Evolutionary conservation across 37 sponge, comb jelly and placozoan genomes (phyloP), one percentile per base, ranked within the genome.

Genomic region (Agelas oroides): DNA sequence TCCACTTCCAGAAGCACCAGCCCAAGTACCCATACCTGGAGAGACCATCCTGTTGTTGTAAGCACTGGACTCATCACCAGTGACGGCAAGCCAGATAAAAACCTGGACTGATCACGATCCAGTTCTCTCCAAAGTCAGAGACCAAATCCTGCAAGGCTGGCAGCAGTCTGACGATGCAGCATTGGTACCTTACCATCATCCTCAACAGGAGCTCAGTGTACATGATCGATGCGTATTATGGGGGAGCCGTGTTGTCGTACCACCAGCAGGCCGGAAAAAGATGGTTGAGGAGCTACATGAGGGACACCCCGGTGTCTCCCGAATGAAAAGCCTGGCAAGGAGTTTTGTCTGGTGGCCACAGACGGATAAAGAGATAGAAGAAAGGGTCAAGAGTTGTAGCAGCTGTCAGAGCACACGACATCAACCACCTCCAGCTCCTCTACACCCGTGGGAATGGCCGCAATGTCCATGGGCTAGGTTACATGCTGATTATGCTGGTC

Each of bases 21-120:
- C 37, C 35, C 39, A 70, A 37, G 71, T 70, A 11, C 71, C 71
- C 12, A 14, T 70, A 31, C 71, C 71, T 21, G 71, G 71, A 15
- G 71, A 70, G 6, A 28, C 28, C 15, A 21, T 70, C 41, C 39
- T 70, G 21, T 13, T 70, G 21, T 38, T 70, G 59, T 16, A 57
- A 57, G 19, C 59, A 57, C 59, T 57, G 16, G 18, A n/a, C n/a
- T n/a, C 16, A 19, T 62, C 16, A 31, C 60, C 62, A 14, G 59
- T 70, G 5, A 82, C 38, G 23, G 71, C 73, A 30, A 70, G 1
- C n/a, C 77, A 75, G 20, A 87, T 87, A 62, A 68, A 35, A 40
- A 28, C 6, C 20, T 84, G 85, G 85, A 76, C 86, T n/a, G 62
- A 32, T 13, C 30, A 27, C 1, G 86, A 77, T 33, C 77, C 71